Evolutionary conservation across 1,140 invertebrate species (phyloP).

Genomic region (Hycleus phaleratus): DNA sequence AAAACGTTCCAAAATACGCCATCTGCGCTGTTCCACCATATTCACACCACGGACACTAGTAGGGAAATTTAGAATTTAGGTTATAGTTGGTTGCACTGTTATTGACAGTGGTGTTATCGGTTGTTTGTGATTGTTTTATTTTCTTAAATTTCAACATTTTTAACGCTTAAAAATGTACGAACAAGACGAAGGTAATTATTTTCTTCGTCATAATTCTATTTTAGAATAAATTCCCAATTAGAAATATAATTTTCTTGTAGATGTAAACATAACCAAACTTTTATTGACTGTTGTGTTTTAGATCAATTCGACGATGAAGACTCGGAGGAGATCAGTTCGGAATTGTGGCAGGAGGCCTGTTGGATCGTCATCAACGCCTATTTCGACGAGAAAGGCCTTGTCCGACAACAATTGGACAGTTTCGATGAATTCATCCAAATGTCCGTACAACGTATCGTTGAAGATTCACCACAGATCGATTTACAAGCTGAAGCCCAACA

Average conservation of each 20-base stretch:
- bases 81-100: no score
- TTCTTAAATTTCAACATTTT: not conserved
- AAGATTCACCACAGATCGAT: slow-evolving; percentile 96
- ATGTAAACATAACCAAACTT: not conserved
- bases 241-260: no score
- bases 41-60: no score
- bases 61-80: no score
- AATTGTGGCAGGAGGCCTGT: slow-evolving; percentile 98
- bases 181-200: slow-evolving; percentile 35
- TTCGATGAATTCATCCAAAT: slow-evolving; percentile 99
- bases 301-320: slow-evolving; percentile 71
- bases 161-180: slow-evolving; percentile 32
- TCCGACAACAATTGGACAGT: slow-evolving; percentile 96
- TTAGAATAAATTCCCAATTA: no score
- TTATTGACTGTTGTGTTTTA: slow-evolving; percentile 22
- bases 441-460: slow-evolving; percentile 97
- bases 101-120: no score
- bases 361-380: slow-evolving; percentile 99
- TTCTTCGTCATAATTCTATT: not conserved
- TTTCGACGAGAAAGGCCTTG: slow-evolving; percentile 98
- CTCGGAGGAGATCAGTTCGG: slow-evolving; percentile 84
- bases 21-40: no score
- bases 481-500: slow-evolving; percentile 97
- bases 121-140: no score
- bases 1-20: no score